phyloP scores from a whole-genome alignment of 2,113 vertebrate species.

The Catagonus wagneri region DNA sequence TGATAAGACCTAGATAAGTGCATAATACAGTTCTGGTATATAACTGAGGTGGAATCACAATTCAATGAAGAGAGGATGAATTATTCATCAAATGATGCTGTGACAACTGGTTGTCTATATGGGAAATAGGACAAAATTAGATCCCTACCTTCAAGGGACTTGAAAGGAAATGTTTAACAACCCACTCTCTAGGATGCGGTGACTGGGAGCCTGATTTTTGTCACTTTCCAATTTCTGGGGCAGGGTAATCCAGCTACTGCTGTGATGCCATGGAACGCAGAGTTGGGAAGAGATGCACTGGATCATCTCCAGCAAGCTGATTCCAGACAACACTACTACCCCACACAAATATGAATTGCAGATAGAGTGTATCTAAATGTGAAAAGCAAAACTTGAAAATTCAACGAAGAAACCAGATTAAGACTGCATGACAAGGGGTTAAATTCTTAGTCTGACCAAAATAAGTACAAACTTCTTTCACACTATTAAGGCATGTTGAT shows the following conservation, averaged over 20 bases:
- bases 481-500: neutral
- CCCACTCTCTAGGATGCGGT: neutral
- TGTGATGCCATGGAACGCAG: neutral
- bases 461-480: slow-evolving; percentile 20
- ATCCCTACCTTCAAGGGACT: neutral
- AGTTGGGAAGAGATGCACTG: neutral
- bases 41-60: neutral
- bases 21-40: neutral
- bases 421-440: neutral
- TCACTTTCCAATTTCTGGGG: neutral
- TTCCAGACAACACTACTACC: neutral
- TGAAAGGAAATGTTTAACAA: neutral
- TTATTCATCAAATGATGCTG: neutral
- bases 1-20: neutral
- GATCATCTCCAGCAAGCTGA: neutral
- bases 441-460: slow-evolving; percentile 1
- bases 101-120: neutral
- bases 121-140: neutral
- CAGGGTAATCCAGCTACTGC: neutral
- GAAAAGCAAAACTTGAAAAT: slow-evolving; percentile 20
- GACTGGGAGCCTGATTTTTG: neutral
- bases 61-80: neutral
- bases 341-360: neutral
- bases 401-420: neutral
- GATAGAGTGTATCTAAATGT: neutral